These are phyloP conservation scores for Upupa epops DNA, from an alignment of 2,113 vertebrate species.

Conservation along the genomic window DNA sequence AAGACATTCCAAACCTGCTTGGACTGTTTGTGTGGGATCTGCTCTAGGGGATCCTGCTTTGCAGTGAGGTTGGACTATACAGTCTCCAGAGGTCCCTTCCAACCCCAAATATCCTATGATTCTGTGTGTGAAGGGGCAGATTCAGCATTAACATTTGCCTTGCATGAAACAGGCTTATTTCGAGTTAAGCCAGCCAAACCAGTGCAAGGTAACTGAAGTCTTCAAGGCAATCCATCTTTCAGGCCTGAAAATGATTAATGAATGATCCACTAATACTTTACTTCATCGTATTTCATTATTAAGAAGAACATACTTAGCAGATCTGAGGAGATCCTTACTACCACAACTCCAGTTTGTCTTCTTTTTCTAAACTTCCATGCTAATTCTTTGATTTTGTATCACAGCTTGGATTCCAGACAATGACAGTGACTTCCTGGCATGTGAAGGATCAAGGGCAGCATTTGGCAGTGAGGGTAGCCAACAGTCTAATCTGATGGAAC, in stretches of 20 bases:
- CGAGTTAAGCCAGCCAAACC: neutral
- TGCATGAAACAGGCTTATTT: neutral
- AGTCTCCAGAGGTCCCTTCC: too few species aligned
- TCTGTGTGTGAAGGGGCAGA: neutral
- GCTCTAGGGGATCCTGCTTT: too few species aligned
- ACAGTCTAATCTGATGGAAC: neutral
- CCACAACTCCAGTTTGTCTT: slow-evolving; percentile 37
- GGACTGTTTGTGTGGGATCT: too few species aligned
- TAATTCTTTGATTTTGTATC: slow-evolving; percentile 28
- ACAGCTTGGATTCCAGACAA: slow-evolving; percentile 4
- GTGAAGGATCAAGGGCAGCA: neutral
- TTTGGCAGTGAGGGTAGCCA: neutral
- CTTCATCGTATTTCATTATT: slow-evolving; percentile 5
- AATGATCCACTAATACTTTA: slow-evolving; percentile 46
- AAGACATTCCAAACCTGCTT: too few species aligned
- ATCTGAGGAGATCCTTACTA: slow-evolving; percentile 33
- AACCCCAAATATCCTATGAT: too few species aligned
- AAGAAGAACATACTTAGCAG: slow-evolving; percentile 28
- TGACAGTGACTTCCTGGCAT: neutral
- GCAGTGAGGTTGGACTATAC: too few species aligned
- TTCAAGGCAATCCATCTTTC: slow-evolving; percentile 20
- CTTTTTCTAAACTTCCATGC: neutral
- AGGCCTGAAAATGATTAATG: slow-evolving; percentile 28
- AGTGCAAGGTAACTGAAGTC: neutral
- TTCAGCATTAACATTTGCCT: neutral